Conservation (phyloP, 2,113 vertebrate species). For the Meleagris gallopavo region DNA sequence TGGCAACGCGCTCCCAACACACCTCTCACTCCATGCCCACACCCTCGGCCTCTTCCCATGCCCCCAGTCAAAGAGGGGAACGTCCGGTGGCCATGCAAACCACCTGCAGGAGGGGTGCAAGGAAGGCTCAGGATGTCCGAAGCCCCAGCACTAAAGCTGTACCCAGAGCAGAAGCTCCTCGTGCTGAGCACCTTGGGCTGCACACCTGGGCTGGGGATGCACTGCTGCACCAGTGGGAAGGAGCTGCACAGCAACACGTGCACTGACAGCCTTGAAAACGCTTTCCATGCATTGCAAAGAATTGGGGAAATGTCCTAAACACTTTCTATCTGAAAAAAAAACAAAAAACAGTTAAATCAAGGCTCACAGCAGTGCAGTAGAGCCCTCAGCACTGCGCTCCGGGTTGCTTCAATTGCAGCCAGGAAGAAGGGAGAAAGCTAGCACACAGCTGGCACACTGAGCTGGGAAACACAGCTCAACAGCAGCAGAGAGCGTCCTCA, state of each 20-base stretch:
- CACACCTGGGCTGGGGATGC: not conserved
- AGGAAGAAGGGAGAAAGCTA: not conserved
- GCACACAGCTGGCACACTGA: not conserved
- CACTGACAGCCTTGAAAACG: rapidly evolving
- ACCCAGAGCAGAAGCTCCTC: not conserved
- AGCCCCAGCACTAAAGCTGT: not conserved
- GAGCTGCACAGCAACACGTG: rapidly evolving
- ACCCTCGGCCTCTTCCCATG: not conserved
- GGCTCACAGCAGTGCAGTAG: not conserved
- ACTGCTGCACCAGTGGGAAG: not conserved
- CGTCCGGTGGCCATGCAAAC: not conserved
- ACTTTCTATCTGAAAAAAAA: not conserved
- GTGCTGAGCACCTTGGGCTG: not conserved
- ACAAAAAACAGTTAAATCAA: not conserved
- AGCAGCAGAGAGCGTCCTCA: not conserved
- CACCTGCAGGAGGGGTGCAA: not conserved
- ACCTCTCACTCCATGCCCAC: not conserved
- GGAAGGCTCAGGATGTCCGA: not conserved
- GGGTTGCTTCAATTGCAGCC: not conserved
- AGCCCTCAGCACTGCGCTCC: not conserved
- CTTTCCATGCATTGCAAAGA: not conserved
- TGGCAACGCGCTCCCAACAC: not conserved
- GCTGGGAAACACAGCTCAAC: not conserved
- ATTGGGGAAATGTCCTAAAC: rapidly evolving
- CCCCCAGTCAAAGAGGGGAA: not conserved